These are phyloP conservation scores for Halichondria panicea DNA, from an alignment of 37 sponge, comb jelly and placozoan species.

Conservation along the genomic window DNA sequence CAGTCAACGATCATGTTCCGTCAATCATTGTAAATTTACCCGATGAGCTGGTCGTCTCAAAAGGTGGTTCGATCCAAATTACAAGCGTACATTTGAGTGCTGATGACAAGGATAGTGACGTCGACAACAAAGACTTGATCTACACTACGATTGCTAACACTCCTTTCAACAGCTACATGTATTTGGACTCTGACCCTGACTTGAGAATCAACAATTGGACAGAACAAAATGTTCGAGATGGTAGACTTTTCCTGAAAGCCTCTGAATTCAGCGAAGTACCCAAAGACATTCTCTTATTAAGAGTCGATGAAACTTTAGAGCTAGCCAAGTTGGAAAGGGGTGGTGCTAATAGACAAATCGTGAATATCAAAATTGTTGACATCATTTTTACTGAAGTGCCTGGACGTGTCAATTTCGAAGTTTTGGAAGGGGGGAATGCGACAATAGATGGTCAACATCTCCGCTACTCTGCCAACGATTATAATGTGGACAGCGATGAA, in stretches of 20 bases:
- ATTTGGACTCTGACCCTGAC: background rate
- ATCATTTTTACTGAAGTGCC: background rate
- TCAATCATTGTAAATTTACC: background rate
- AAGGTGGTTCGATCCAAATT: constrained; percentile 15
- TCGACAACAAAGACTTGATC: constrained; percentile 4
- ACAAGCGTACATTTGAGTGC: background rate
- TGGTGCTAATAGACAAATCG: background rate
- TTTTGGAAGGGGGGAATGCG: constrained; percentile 24
- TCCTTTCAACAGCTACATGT: constrained; percentile 26
- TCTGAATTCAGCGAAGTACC: no score
- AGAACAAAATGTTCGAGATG: constrained; percentile 19
- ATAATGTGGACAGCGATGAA: constrained; percentile 1
- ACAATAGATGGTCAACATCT: constrained; percentile 22
- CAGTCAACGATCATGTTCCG: constrained; percentile 52
- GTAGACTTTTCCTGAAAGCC: constrained; percentile 30
- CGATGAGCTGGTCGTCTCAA: background rate
- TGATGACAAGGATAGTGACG: constrained; percentile 35
- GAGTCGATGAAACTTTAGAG: no score
- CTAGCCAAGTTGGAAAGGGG: no score
- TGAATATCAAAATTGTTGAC: background rate
- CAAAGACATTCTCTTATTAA: no score
- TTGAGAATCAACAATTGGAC: constrained; percentile 5
- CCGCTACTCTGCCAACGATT: constrained; percentile 14
- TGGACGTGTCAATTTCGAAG: background rate
- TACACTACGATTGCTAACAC: background rate